phyloP scores from a whole-genome alignment of 2,113 vertebrate species.

The Coturnix japonica region DNA sequence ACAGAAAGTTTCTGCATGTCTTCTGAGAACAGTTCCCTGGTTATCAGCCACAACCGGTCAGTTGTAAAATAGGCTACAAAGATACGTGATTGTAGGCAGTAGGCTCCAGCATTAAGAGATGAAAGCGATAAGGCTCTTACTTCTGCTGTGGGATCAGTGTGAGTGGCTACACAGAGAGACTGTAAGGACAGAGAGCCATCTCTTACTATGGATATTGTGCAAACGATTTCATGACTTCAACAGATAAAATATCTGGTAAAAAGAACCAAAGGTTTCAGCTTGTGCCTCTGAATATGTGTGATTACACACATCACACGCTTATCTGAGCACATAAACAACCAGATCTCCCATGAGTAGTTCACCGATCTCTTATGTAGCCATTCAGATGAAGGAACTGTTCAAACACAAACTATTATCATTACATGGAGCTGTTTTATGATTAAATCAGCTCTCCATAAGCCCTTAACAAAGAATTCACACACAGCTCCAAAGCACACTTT shows the following conservation, averaged over 20 bases:
- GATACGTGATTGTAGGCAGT: neutral
- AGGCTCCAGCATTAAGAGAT: neutral
- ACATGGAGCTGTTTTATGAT: neutral
- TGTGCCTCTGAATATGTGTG: neutral
- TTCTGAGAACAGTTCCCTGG: neutral
- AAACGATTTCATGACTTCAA: neutral
- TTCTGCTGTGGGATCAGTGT: neutral
- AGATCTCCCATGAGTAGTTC: neutral
- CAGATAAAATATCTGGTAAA: neutral
- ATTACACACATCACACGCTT: fast-evolving
- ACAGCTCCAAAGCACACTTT: neutral
- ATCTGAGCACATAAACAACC: neutral
- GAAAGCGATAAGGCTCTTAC: neutral
- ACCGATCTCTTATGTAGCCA: neutral
- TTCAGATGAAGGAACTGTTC: neutral
- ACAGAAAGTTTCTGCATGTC: neutral
- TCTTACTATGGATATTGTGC: fast-evolving
- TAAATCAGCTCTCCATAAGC: neutral
- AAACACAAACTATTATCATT: neutral
- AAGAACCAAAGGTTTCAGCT: fast-evolving
- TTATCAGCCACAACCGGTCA: neutral
- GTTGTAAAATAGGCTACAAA: neutral
- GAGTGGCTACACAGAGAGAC: neutral
- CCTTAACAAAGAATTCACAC: neutral
- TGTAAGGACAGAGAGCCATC: neutral